Conservation (phyloP, 2,888 invertebrate species). For the Drosophila prostipennis region DNA sequence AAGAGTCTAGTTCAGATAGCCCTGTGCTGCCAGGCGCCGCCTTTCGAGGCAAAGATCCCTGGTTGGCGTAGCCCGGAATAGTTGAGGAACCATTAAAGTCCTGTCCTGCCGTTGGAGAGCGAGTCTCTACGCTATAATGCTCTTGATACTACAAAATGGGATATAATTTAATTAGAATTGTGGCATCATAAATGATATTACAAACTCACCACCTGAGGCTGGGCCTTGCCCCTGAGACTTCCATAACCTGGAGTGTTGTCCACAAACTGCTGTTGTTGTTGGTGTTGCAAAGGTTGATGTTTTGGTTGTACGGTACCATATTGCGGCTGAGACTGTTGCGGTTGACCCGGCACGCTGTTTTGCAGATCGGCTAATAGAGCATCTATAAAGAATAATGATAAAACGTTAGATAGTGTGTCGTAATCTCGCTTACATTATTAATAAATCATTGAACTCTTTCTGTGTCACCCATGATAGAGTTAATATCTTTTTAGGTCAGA, state of each 20-base stretch:
- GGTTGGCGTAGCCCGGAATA: conserved; percentile 75
- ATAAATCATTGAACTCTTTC: no score
- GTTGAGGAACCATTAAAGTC: conserved; percentile 64
- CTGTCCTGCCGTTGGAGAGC: conserved; percentile 63
- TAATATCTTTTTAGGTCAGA: no score
- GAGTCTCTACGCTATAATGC: conserved; percentile 81
- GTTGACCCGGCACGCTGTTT: conserved; percentile 92
- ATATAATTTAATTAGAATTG: not conserved
- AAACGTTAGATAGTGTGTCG: no score
- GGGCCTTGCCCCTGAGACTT: conserved; percentile 90
- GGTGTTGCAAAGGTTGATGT: conserved; percentile 48
- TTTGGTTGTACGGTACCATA: conserved; percentile 62
- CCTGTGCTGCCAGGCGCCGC: conserved; percentile 84
- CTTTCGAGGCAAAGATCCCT: conserved; percentile 75
- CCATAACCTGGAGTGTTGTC: conserved; percentile 87
- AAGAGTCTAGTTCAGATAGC: conserved; percentile 94
- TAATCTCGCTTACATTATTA: no score
- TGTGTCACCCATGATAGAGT: no score
- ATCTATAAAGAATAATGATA: conserved; percentile 86
- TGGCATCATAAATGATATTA: not conserved
- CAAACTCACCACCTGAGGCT: conserved; percentile 87
- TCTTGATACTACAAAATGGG: conserved; percentile 78
- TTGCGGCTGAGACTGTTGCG: conserved; percentile 77
- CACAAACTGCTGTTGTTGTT: conserved; percentile 76
- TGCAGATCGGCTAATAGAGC: conserved; percentile 97